Base-by-base conservation (phyloP, 2,113 vertebrate genomes). In the Tichodroma muraria region DNA sequence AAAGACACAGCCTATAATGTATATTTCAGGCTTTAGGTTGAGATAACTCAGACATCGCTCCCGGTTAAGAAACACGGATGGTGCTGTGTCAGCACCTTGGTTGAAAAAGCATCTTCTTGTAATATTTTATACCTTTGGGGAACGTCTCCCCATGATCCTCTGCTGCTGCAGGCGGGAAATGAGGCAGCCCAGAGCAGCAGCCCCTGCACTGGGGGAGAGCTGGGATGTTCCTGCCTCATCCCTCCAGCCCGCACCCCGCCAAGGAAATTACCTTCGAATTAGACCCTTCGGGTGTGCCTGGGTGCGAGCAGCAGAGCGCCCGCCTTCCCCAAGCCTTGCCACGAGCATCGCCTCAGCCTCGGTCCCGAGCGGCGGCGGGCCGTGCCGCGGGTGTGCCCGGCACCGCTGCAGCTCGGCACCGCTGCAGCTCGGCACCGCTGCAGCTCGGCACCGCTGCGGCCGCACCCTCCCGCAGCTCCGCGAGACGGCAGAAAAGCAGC, bases 1-100 rank as follows among this genome's bases (percentile, higher is more conserved):
- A 94, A 95, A 97, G 96, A 94, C 92, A 94, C 20, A 52, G 95
- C 97, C 96, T 86, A 49, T 97, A 96, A 97, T 92, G 94, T 89
- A 93, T 96, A 96, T 96, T 92, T 96, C 92, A 73, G 72, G 94
- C 95, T 97, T 96, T 89, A 77, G 97, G 96, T 89, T 92, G 94
- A 94, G 97, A 97, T 97, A 97, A 97, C 97, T 97, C 97, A 97
- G 96, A 95, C 94, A 95, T 97, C 56, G 88, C 97, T 96, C 97
- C 96, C 77, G 93, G 97, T 96, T 93, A 96, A 88, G 96, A 82
- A 96, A 93, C 96, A 88, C 11, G 95, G 97, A 93, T 66, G 88
- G 91, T 96, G 97, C 97, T 96, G 97, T 30, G 95, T 98, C 97
- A 98, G 98, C 98, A 97, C 73, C 71, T 42, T 20, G 88, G 75